Conservation (phyloP, 2,113 vertebrate species). For the Oreocharis arfaki region DNA sequence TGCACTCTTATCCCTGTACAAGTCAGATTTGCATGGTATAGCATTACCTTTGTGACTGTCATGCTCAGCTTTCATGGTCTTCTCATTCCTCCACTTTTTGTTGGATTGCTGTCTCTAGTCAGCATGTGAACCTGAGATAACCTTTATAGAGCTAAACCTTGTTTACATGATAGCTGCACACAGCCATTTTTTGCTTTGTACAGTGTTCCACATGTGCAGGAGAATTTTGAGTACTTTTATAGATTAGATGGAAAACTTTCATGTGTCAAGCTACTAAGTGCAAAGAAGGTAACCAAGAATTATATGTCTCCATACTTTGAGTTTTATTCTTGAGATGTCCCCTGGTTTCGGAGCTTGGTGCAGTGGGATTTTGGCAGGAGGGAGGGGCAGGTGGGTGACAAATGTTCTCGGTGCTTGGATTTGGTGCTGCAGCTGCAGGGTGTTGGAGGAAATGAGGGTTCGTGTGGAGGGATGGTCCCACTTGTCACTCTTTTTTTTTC, state of each 20-base stretch:
- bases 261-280: background rate
- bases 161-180: background rate
- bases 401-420: background rate
- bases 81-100: background rate
- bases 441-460: background rate
- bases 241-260: background rate
- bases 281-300: background rate
- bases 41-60: background rate
- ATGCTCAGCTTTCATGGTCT: background rate
- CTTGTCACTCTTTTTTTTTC: background rate
- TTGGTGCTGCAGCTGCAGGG: fast-evolving
- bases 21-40: background rate
- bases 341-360: background rate
- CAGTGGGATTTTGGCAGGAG: background rate
- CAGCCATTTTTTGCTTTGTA: background rate
- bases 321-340: background rate
- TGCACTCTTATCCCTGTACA: background rate
- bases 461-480: fast-evolving
- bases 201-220: background rate
- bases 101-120: background rate
- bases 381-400: background rate
- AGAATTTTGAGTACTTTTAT: background rate
- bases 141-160: background rate
- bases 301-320: background rate
- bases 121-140: background rate